Conservation (phyloP, 2,113 vertebrate genomes). For the Irena cyanogastra region DNA sequence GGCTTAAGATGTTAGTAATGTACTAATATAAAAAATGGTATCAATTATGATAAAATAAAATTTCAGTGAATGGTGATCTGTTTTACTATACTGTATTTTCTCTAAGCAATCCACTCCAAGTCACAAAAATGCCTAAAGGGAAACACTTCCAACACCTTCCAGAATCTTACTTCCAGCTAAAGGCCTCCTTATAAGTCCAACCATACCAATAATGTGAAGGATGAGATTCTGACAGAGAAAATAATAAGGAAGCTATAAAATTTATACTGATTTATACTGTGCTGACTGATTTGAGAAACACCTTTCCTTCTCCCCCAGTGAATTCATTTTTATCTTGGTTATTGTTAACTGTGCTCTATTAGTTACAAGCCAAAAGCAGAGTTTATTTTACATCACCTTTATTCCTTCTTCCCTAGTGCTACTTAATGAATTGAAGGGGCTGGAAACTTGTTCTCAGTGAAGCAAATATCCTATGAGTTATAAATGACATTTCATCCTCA, state of each 20-base stretch:
- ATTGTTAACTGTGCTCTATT: neutral
- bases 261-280: neutral
- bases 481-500: constrained; percentile 72
- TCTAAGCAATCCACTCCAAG: neutral
- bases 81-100: neutral
- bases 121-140: neutral
- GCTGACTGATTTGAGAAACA: neutral
- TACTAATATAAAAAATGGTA: neutral
- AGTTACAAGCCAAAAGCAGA: neutral
- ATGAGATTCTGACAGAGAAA: neutral
- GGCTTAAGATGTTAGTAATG: neutral
- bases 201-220: neutral
- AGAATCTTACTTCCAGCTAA: neutral
- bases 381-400: constrained; percentile 6
- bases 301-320: neutral
- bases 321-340: neutral
- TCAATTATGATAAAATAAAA: neutral
- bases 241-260: neutral
- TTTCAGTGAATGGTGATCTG: neutral
- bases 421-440: constrained; percentile 62
- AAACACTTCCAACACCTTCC: neutral
- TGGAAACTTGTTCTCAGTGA: constrained; percentile 62
- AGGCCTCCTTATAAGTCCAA: neutral
- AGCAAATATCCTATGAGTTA: constrained; percentile 69
- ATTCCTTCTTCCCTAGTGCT: constrained; percentile 27